A percentile compares a stretch with the other conserved stretches of the same genome.
Evolutionary conservation across 1,140 invertebrate species (phyloP).

Genomic region (Eciton burchellii): DNA sequence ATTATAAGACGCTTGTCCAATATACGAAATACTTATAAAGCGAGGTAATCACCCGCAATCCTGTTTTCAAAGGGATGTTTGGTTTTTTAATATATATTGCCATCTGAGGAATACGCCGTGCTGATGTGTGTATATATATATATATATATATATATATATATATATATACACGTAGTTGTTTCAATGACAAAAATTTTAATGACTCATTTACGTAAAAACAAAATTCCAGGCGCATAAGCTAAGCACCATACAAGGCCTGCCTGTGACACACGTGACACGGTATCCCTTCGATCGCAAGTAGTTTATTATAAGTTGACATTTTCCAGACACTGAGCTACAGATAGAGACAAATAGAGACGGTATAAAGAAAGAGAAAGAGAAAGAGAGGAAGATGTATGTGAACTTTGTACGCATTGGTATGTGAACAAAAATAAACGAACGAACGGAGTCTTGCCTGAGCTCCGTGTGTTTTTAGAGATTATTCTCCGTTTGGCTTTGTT

Average conservation of each 20-base stretch:
- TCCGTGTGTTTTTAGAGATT: neutral
- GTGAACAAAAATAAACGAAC: neutral
- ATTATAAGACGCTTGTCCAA: slow-evolving; percentile 53
- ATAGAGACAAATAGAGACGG: slow-evolving; percentile 41
- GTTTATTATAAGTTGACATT: slow-evolving; percentile 13
- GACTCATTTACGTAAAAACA: slow-evolving; percentile 56
- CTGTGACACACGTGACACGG: neutral
- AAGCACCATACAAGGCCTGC: slow-evolving; percentile 24
- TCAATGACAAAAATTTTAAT: slow-evolving; percentile 69
- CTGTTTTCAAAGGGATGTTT: slow-evolving; percentile 37
- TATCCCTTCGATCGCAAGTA: neutral
- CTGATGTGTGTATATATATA: no score
- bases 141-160: no score
- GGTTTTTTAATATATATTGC: slow-evolving; percentile 46
- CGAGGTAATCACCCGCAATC: slow-evolving; percentile 26
- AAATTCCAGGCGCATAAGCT: slow-evolving; percentile 9
- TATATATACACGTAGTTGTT: slow-evolving; percentile 75
- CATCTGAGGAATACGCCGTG: slow-evolving; percentile 35
- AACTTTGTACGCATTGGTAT: neutral
- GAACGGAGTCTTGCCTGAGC: neutral
- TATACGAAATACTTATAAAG: slow-evolving; percentile 24
- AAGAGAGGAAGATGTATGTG: slow-evolving; percentile 37
- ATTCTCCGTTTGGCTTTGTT: slow-evolving; percentile 23
- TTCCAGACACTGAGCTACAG: neutral
- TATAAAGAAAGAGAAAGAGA: neutral